Evolutionary conservation across 1,140 invertebrate genomes (phyloP), one percentile per base, ranked within the genome.

Genomic region (Trialeurodes vaporariorum): DNA sequence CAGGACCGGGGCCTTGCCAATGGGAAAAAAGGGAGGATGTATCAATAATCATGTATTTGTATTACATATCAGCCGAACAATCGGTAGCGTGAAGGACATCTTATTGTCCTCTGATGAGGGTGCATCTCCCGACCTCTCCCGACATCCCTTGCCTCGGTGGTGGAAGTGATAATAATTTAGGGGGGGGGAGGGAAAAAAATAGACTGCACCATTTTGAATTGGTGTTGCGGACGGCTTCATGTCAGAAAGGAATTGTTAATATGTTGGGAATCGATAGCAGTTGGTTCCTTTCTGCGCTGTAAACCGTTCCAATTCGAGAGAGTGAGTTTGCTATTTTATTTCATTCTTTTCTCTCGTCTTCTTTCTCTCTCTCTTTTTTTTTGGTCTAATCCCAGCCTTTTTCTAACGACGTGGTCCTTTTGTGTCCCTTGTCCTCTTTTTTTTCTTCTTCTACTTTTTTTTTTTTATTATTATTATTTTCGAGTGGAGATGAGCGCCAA

Each of bases 21-120:
- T 49, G 34, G 34, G 34, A 5, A 49, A 17, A 17, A 17, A 49
- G 34, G 34, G 5, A 9, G 34, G 5, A 49, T 49, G 34, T 49
- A 49, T 49, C 34, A 49, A 49, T 49, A 49, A 49, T 49, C 34
- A 49, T 49, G 34, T 49, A 49, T 49, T 49, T 49, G 34, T 49
- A 49, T 49, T 49, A 49, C 34, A 49, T 5, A 49, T 49, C 34
- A 49, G 34, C 34, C 34, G n/a, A 49, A 49, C 34, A 49, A 49
- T 49, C 34, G 34, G 34, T 5, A 49, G 34, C 34, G 34, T 49
- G 34, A 49, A 49, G 34, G 34, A 49, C 61, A 25, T 25, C 5
- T 63, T 63, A 21, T 63, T 1, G 17, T 63, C 61, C 22, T 61
- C n/a, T 61, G 22, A 61, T 25, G 61, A 25, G 61, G 24, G 61